phyloP scores from a whole-genome alignment of 1,140 invertebrate species.

The Zelostemma sp. region DNA sequence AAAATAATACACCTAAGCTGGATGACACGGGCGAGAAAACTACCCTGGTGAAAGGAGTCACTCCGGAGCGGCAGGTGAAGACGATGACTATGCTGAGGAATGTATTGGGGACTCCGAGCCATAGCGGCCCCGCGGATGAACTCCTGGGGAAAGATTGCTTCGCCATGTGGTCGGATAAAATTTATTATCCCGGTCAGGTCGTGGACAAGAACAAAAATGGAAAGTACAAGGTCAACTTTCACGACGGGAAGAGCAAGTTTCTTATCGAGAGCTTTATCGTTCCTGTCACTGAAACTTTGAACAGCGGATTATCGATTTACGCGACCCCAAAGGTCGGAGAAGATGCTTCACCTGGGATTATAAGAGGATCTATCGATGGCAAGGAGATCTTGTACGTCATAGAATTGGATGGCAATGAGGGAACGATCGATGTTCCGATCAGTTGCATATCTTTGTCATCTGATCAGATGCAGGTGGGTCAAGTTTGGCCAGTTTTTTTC shows the following conservation, averaged over 20 bases:
- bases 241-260: slow-evolving; percentile 73
- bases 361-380: slow-evolving; percentile 40
- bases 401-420: slow-evolving; percentile 53
- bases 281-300: slow-evolving; percentile 49
- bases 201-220: slow-evolving; percentile 67
- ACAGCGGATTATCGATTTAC: slow-evolving; percentile 57
- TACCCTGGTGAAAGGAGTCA: neutral
- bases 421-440: slow-evolving; percentile 50
- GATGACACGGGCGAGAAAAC: too few species aligned
- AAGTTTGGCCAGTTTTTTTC: too few species aligned
- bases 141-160: slow-evolving; percentile 71
- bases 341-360: slow-evolving; percentile 56
- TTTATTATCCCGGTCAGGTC: slow-evolving; percentile 74
- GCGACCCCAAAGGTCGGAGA: slow-evolving; percentile 50
- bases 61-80: neutral
- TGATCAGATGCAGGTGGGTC: slow-evolving; percentile 59
- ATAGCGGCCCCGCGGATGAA: slow-evolving; percentile 11
- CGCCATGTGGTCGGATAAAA: slow-evolving; percentile 76
- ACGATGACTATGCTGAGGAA: slow-evolving; percentile 9
- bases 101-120: neutral
- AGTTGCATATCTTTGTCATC: slow-evolving; percentile 56
- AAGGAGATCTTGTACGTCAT: slow-evolving; percentile 35
- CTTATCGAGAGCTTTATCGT: slow-evolving; percentile 74
- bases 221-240: slow-evolving; percentile 73
- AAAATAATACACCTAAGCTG: too few species aligned